Evolutionary conservation across 2,797 vertebrate genomes (phyloP), one percentile per base, ranked within the genome.

Genomic region (Mareca penelope): DNA sequence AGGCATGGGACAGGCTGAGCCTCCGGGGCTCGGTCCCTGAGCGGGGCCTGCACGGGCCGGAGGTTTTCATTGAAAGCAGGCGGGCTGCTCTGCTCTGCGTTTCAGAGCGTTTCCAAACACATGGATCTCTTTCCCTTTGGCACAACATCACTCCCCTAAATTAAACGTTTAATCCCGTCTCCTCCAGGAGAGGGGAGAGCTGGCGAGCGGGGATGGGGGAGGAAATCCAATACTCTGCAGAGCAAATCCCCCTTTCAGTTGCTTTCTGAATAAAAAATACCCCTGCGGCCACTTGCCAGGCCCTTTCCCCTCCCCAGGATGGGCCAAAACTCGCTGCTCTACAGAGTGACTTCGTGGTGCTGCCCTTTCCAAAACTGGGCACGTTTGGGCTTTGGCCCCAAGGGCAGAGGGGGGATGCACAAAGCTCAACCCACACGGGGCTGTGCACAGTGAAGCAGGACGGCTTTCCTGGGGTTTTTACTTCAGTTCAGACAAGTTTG

Each of bases 391-490:
- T 3, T 10, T 17, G 76, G 19, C 11, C 52, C 21, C 26, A 18
- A 13, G 59, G 37, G 60, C 2, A 0, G 60, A 14, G 0, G 2
- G 42, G 2, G n/a, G 31, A 19, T 10, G 23, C 1, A 1, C 3
- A 1, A 59, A 46, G 33, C 44, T 61, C 31, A 23, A 6, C 18
- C 1, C 15, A 1, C 33, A 1, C 5, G 3, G 53, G 53, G 53
- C 53, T 7, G 18, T 3, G 15, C 1, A 3, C 42, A 0, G 15
- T 14, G 29, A 22, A 5, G 13, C 6, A 2, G 35, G 12, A 6
- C 7, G 17, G 21, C 8, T 12, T 70, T 37, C 57, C 50, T 18
- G 6, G 5, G 23, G 60, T 29, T 78, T 39, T 10, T 3, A 3
- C 14, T 22, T 72, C 15, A 67, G 48, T 61, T 73, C 68, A 31